Base-by-base conservation (phyloP, 1,140 invertebrate species). In the Leptoteleia sp. region DNA sequence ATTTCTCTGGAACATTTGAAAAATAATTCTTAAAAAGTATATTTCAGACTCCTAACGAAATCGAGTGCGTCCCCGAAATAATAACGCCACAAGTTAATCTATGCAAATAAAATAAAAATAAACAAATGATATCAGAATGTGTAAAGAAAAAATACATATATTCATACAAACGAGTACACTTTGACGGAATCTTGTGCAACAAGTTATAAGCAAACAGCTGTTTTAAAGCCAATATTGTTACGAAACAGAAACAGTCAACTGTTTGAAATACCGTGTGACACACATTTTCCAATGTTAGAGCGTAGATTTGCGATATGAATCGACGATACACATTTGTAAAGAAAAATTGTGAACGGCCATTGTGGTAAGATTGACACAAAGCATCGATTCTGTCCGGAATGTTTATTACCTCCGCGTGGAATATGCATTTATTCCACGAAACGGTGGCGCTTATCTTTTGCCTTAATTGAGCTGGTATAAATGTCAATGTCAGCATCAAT, bases 401-500 rank as follows among this genome's bases (percentile, higher is more conserved):
- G 31, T n/a, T n/a, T n/a, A n/a, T n/a, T n/a, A n/a, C n/a, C 6
- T 25, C 22, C 22, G 6, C 22, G 22, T 25, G 3, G 3, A 3
- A 25, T 25, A 6, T 55, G 9, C 37, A 37, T 48, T 29, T 12
- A 16, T 64, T 65, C 25, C 47, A 12, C 22, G 35, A 52, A 64
- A 52, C 13, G 9, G 33, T 50, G 43, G 29, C 57, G n/a, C 22
- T 62, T 62, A 64, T 64, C 59, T 64, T 38, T 16, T 12, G 3
- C 17, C 19, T 47, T 62, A 62, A 62, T 62, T 37, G 42, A 62
- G 43, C 45, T 8, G 38, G 43, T 29, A 48, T 35, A 43, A 50
- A 64, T 65, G 47, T 65, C 61, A 54, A 65, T 54, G 61, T 65
- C 47, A 64, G 42, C 45, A 40, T 50, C 59, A 65, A 65, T 65